Evolutionary conservation across 2,113 vertebrate genomes (phyloP).

Genomic region (Anhinga rufa): DNA sequence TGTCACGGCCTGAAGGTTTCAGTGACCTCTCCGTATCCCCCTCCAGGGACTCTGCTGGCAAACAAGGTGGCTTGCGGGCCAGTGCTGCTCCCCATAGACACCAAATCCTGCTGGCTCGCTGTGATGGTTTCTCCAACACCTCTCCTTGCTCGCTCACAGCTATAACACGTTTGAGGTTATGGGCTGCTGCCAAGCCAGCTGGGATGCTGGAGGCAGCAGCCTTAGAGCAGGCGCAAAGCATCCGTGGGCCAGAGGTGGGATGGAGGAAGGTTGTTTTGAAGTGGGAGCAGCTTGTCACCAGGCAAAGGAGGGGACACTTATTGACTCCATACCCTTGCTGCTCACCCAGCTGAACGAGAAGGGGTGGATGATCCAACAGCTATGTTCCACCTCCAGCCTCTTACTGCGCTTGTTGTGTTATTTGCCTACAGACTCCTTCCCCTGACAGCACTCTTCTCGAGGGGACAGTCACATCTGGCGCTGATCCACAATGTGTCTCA

Average conservation of each 20-base stretch:
- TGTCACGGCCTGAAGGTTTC: neutral
- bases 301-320: neutral
- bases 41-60: neutral
- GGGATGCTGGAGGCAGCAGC: neutral
- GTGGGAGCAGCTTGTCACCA: neutral
- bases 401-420: neutral
- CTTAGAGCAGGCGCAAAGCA: neutral
- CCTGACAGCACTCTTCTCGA: neutral
- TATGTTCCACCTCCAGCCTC: neutral
- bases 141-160: neutral
- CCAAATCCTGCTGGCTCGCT: neutral
- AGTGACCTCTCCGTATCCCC: neutral
- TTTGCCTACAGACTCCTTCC: neutral
- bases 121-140: neutral
- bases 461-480: neutral
- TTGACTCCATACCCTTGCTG: neutral
- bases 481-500: accelerated
- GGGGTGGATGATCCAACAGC: neutral
- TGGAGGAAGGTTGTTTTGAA: neutral
- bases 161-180: accelerated
- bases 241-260: neutral
- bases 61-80: neutral
- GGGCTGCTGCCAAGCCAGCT: neutral
- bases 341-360: neutral
- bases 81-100: neutral